Conservation (phyloP, 2,113 vertebrate genomes). For the Indicator maculatus region DNA sequence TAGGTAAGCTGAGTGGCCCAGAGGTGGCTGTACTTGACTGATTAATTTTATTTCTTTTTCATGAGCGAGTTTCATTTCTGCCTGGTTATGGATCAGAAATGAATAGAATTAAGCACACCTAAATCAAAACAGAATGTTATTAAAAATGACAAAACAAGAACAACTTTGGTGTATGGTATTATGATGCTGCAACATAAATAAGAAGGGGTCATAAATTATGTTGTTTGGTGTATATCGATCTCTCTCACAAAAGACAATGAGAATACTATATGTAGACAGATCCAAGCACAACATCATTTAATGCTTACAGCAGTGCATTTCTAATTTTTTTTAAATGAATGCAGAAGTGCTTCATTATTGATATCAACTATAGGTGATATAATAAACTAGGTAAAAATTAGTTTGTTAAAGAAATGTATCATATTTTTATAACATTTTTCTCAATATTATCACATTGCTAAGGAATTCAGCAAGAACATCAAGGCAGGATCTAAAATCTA, state of each 20-base stretch:
- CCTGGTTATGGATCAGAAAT: not conserved
- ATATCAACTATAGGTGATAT: not conserved
- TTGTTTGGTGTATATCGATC: not conserved
- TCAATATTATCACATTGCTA: not conserved
- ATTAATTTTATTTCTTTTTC: slow-evolving; percentile 21
- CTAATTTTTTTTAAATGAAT: not conserved
- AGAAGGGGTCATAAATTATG: not conserved
- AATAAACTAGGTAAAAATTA: not conserved
- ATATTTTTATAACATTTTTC: not conserved
- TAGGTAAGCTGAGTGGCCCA: not conserved
- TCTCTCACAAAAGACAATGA: not conserved
- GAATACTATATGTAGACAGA: not conserved
- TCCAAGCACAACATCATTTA: not conserved
- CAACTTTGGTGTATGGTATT: not conserved
- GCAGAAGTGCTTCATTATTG: not conserved
- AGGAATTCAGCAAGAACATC: not conserved
- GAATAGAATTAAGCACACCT: slow-evolving; percentile 16
- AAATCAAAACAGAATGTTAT: slow-evolving; percentile 24
- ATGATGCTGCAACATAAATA: not conserved
- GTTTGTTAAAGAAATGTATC: not conserved
- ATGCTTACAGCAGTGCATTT: not conserved
- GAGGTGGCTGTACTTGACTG: not conserved
- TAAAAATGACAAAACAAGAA: slow-evolving; percentile 15
- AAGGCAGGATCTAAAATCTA: not conserved
- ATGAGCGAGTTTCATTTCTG: slow-evolving; percentile 5